Evolutionary conservation across 2,113 vertebrate species (phyloP), one percentile per base, ranked within the genome.

Genomic region (Cebidichthys violaceus): DNA sequence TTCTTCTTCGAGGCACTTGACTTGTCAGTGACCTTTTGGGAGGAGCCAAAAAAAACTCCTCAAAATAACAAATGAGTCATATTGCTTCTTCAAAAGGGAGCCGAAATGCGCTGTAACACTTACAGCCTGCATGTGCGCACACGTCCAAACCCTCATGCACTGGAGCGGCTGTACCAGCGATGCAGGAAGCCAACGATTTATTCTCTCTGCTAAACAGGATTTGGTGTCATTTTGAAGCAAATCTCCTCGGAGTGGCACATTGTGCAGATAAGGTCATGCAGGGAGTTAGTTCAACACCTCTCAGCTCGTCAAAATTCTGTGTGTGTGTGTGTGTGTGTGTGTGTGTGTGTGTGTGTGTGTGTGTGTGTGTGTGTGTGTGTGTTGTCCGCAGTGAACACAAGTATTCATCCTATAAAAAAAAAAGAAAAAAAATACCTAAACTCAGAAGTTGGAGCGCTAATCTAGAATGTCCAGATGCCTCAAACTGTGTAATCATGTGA

Each of bases 401-500:
- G 45, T 18, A 69, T 43, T 65, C 33, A 24, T 41, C 54, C 47
- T 17, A 1, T n/a, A 7, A 31, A 31, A 77, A 67, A 37, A 35
- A 61, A 13, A 54, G 3, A 8, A 59, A 8, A 70, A 8, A 59
- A 8, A 70, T 73, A 71, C 79, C 73, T 47, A 33, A 83, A 33
- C 10, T 66, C 39, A 4, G 29, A 31, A 55, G 64, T 41, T 20
- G 41, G 22, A 33, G 62, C 2, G 83, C 82, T 92, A 91, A 92
- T 90, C 85, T 93, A 3, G 14, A 70, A 75, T 71, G 82, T 83
- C 87, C 90, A 92, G 85, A 86, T 86, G 86, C 57, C 75, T 79
- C 20, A 24, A 78, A 70, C 70, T 67, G 64, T 50, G 66, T 68
- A 54, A 84, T 86, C 66, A 61, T 52, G 47, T 73, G 67, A 79